These are phyloP conservation scores for Sicus ferrugineus DNA, from an alignment of 2,888 invertebrate genomes.

Conservation along the genomic window DNA sequence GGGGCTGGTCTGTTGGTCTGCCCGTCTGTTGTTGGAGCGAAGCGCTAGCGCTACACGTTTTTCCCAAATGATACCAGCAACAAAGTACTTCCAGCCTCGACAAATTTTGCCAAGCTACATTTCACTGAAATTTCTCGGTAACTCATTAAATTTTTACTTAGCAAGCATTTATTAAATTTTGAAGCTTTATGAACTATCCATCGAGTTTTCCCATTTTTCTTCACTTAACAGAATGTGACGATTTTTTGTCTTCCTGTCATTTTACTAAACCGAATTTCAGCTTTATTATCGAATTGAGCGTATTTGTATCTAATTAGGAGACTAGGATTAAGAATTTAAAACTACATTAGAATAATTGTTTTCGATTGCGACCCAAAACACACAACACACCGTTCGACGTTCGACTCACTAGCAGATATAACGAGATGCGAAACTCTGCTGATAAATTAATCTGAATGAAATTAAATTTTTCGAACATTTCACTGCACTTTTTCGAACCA, in stretches of 20 bases:
- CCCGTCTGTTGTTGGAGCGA: neutral
- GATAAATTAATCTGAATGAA: conserved; percentile 34
- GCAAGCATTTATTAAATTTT: neutral
- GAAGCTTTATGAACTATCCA: neutral
- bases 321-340: too few species aligned
- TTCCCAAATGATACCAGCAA: too few species aligned
- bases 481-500: conserved; percentile 23
- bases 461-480: conserved; percentile 15
- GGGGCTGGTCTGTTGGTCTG: neutral
- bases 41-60: conserved; percentile 12
- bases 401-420: too few species aligned
- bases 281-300: too few species aligned
- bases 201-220: neutral
- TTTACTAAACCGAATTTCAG: too few species aligned
- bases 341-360: too few species aligned
- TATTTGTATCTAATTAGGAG: too few species aligned
- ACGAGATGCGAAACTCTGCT: neutral
- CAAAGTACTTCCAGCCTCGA: neutral
- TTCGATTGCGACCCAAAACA: conserved; percentile 12
- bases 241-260: too few species aligned
- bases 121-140: neutral
- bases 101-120: neutral
- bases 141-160: neutral
- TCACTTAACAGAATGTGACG: neutral
- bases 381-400: conserved; percentile 27